These are phyloP conservation scores for Apodemia zela DNA, from an alignment of 2,888 invertebrate genomes.

Conservation along the genomic window DNA sequence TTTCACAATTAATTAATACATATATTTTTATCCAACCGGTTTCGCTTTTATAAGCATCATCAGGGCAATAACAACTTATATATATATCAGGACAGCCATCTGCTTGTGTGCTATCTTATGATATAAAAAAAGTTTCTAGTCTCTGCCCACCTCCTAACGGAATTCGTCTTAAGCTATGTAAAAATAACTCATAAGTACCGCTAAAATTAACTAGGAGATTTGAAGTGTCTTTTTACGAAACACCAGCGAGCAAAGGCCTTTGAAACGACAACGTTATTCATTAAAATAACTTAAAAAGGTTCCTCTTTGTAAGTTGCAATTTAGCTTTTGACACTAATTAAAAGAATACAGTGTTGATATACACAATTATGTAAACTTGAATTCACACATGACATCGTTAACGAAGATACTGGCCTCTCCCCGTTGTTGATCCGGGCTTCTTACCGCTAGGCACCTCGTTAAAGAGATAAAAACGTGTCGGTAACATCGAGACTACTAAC, in stretches of 20 bases:
- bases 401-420: too few relatives aligned
- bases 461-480: too few relatives aligned
- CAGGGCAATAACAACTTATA: too few relatives aligned
- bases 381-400: background rate
- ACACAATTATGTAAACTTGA: constrained; percentile 18
- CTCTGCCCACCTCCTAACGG: background rate
- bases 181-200: background rate
- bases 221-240: background rate
- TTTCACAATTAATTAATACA: too few relatives aligned
- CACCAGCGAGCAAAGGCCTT: background rate
- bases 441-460: too few relatives aligned
- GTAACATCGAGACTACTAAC: too few relatives aligned
- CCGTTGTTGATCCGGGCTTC: too few relatives aligned
- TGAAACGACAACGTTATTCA: constrained; percentile 9
- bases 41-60: too few relatives aligned
- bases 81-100: too few relatives aligned
- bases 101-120: too few relatives aligned
- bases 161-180: background rate
- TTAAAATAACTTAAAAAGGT: constrained; percentile 9
- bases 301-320: background rate
- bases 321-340: constrained; percentile 8
- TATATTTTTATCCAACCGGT: too few relatives aligned
- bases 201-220: background rate
- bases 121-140: too few relatives aligned
- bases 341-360: constrained; percentile 17